phyloP scores from a whole-genome alignment of 2,797 vertebrate species.

The Lutjanus campechanus region DNA sequence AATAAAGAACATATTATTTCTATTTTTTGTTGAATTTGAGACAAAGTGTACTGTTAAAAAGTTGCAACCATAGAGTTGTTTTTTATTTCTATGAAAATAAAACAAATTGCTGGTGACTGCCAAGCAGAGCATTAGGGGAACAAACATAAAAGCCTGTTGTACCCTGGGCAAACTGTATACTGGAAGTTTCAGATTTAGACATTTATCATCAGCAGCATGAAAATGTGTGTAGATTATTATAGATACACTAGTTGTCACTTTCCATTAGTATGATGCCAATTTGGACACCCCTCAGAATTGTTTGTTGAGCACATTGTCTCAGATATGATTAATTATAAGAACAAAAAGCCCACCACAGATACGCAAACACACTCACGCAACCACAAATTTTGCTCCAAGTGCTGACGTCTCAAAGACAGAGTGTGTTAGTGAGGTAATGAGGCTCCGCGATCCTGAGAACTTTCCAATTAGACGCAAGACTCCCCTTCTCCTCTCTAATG shows the following conservation, averaged over 20 bases:
- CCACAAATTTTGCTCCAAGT: background rate
- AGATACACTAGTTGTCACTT: conserved; percentile 27
- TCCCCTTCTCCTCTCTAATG: conserved; percentile 73
- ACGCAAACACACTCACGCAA: conserved; percentile 15
- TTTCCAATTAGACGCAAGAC: conserved; percentile 68
- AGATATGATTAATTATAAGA: conserved; percentile 48
- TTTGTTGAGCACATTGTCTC: conserved; percentile 51
- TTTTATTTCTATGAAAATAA: background rate
- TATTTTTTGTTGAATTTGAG: too few relatives aligned
- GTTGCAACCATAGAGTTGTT: too few relatives aligned
- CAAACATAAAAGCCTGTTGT: background rate
- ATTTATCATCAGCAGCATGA: conserved; percentile 4
- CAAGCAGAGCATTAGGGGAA: background rate
- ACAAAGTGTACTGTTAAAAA: too few relatives aligned
- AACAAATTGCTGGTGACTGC: background rate
- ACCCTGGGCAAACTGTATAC: background rate
- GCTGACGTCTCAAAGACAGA: conserved; percentile 42
- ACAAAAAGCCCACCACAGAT: background rate
- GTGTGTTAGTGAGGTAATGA: conserved; percentile 72
- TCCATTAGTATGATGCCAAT: conserved; percentile 37
- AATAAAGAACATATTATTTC: too few relatives aligned
- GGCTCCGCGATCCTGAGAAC: conserved; percentile 62
- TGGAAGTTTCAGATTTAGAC: background rate
- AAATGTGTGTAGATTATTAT: conserved; percentile 19
- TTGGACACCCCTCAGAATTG: conserved; percentile 27